Conservation (phyloP, 2,113 vertebrate genomes). For the Talpa occidentalis region DNA sequence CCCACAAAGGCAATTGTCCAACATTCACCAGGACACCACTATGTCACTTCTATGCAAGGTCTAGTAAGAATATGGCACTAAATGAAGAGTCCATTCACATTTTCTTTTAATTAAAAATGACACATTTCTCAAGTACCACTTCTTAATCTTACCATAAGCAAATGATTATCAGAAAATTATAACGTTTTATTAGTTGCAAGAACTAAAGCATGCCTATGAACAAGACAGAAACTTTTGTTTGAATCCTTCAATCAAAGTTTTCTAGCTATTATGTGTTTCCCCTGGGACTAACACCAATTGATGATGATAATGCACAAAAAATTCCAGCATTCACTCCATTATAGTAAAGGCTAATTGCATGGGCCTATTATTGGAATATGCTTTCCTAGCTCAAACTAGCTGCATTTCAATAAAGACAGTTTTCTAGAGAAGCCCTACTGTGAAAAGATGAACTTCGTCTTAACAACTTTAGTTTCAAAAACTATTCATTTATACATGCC, state of each 20-base stretch:
- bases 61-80: background rate
- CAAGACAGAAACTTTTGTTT: conserved; percentile 61
- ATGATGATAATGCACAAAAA: conserved; percentile 61
- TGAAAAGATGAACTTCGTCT: conserved; percentile 73
- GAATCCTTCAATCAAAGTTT: conserved; percentile 60
- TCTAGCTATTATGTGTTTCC: conserved; percentile 56
- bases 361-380: conserved; percentile 58
- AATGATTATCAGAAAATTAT: conserved; percentile 8
- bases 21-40: conserved; percentile 20
- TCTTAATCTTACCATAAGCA: conserved; percentile 51
- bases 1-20: background rate
- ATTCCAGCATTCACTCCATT: conserved; percentile 56
- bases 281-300: conserved; percentile 62
- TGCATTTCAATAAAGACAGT: conserved; percentile 58
- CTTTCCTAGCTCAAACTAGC: conserved; percentile 58
- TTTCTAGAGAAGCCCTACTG: conserved; percentile 66
- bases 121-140: background rate
- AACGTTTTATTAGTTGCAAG: conserved; percentile 49
- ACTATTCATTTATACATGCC: conserved; percentile 61
- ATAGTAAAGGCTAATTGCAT: conserved; percentile 53
- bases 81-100: background rate
- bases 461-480: conserved; percentile 72
- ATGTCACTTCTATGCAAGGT: background rate
- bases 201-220: conserved; percentile 51
- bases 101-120: conserved; percentile 39